Evolutionary conservation across 2,797 vertebrate species (phyloP).

Genomic region (Emydoidea blandingii): DNA sequence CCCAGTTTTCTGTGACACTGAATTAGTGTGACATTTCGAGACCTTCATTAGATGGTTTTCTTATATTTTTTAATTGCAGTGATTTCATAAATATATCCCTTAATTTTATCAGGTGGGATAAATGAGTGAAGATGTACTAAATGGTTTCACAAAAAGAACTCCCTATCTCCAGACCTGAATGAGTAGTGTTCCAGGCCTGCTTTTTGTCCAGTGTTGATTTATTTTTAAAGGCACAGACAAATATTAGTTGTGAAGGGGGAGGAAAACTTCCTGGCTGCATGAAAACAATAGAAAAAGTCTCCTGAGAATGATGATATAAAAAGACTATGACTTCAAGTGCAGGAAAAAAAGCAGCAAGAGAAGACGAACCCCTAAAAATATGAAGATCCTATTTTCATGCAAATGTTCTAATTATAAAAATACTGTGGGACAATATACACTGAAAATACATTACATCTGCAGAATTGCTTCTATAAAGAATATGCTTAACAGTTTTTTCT

Average conservation of each 20-base stretch:
- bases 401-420: background rate
- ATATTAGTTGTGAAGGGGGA: slow-evolving; percentile 12
- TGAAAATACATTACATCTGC: background rate
- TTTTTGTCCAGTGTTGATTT: slow-evolving; percentile 9
- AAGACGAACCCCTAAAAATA: background rate
- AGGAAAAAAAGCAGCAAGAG: slow-evolving; percentile 21
- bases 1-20: background rate
- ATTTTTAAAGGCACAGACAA: background rate
- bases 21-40: background rate
- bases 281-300: background rate
- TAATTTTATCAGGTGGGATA: background rate
- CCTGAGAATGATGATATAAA: background rate
- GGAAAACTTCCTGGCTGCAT: background rate
- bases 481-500: background rate
- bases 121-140: background rate
- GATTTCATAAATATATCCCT: background rate
- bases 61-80: background rate
- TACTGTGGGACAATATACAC: background rate
- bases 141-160: background rate
- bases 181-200: background rate
- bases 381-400: background rate
- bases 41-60: background rate
- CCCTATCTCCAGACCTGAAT: background rate
- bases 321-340: background rate
- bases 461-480: background rate